These are phyloP conservation scores for Ichneumoninae sp. DNA, from an alignment of 2,888 invertebrate species.

Conservation along the genomic window DNA sequence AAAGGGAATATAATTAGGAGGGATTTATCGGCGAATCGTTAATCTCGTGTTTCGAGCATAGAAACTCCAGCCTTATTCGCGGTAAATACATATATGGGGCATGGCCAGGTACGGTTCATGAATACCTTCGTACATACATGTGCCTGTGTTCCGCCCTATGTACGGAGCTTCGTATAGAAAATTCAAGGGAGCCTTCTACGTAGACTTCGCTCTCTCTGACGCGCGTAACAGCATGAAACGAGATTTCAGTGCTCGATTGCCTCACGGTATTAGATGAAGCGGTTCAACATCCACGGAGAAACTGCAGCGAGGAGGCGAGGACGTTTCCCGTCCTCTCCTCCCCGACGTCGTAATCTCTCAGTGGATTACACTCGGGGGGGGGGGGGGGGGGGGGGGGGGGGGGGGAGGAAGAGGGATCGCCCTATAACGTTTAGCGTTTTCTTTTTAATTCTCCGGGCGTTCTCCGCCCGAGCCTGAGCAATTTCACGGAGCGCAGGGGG, in stretches of 20 bases:
- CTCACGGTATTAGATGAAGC: slow-evolving; percentile 64
- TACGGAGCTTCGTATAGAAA: slow-evolving; percentile 25
- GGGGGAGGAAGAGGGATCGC: too few species aligned
- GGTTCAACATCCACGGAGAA: slow-evolving; percentile 64
- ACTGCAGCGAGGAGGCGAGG: slow-evolving; percentile 54
- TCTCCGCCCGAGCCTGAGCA: not conserved
- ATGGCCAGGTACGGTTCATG: too few species aligned
- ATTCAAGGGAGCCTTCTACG: slow-evolving; percentile 28
- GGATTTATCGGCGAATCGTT: slow-evolving; percentile 63
- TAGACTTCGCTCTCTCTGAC: slow-evolving; percentile 9
- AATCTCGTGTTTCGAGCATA: slow-evolving; percentile 53
- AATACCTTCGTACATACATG: slow-evolving; percentile 1
- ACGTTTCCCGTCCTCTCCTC: slow-evolving; percentile 15
- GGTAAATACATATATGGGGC: slow-evolving; percentile 6
- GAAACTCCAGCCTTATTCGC: slow-evolving; percentile 10
- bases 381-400: too few species aligned
- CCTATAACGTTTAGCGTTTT: not conserved
- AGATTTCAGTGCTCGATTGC: slow-evolving; percentile 65
- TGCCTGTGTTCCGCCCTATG: not conserved
- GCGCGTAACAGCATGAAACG: slow-evolving; percentile 54
- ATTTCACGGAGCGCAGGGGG: too few species aligned
- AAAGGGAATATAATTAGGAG: slow-evolving; percentile 61
- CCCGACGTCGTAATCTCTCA: slow-evolving; percentile 51
- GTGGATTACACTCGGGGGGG: slow-evolving; percentile 52
- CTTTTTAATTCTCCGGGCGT: not conserved